phyloP scores from a whole-genome alignment of 2,888 invertebrate species.

The Brachypalpus laphriformis region DNA sequence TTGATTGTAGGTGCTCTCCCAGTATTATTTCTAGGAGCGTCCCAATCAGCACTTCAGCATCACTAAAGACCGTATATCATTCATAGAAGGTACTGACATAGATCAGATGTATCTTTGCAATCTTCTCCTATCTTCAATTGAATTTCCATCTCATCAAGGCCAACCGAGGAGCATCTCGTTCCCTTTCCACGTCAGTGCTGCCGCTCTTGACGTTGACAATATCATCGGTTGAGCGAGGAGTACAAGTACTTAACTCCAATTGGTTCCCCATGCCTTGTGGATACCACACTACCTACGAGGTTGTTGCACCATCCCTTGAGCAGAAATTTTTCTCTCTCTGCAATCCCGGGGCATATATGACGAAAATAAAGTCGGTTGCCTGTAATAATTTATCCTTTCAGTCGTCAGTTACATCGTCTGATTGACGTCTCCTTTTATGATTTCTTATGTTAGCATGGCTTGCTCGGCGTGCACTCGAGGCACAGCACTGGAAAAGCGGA shows the following conservation, averaged over 20 bases:
- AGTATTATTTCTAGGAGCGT: constrained; percentile 32
- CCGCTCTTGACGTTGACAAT: constrained; percentile 69
- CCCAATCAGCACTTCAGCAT: constrained; percentile 62
- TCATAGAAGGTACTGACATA: constrained; percentile 24
- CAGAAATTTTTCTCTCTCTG: too few species aligned
- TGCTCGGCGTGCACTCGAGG: constrained; percentile 26
- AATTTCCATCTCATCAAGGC: constrained; percentile 64
- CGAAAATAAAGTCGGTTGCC: constrained; percentile 56
- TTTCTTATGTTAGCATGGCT: constrained; percentile 54
- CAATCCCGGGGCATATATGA: too few species aligned
- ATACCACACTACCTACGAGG: constrained; percentile 30
- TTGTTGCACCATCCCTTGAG: constrained; percentile 55
- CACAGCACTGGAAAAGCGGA: too few species aligned
- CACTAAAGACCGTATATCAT: constrained; percentile 2
- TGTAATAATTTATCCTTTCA: constrained; percentile 71
- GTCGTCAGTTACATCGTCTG: constrained; percentile 64
- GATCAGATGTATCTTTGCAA: constrained; percentile 46
- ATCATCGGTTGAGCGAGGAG: constrained; percentile 52
- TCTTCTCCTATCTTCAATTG: constrained; percentile 30
- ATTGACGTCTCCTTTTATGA: constrained; percentile 73
- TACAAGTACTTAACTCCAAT: constrained; percentile 60
- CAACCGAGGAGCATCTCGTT: constrained; percentile 34
- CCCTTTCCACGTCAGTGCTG: constrained; percentile 35
- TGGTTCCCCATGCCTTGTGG: constrained; percentile 48
- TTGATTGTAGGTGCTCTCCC: constrained; percentile 29